Conservation (phyloP, 2,888 invertebrate genomes). For the Erebia ligea region DNA sequence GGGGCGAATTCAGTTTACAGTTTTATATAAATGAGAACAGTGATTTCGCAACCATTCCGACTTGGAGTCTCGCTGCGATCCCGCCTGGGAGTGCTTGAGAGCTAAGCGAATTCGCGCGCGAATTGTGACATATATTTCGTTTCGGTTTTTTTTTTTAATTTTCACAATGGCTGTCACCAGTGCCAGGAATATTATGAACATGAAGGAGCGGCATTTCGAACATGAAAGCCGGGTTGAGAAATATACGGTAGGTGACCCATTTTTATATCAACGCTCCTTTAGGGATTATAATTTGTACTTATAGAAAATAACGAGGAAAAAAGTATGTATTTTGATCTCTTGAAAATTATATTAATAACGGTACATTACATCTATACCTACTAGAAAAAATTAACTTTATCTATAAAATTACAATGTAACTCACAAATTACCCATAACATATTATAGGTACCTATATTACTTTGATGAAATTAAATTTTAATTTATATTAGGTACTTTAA, state of each 20-base stretch:
- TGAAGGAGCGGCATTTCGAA: conserved; percentile 73
- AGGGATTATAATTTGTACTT: neutral
- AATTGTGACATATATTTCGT: conserved; percentile 62
- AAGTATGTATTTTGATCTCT: too few relatives aligned
- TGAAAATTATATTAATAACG: too few relatives aligned
- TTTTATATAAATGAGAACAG: conserved; percentile 78
- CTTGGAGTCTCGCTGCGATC: conserved; percentile 76
- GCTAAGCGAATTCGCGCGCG: conserved; percentile 63
- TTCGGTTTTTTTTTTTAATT: conserved; percentile 47
- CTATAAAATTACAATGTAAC: too few relatives aligned
- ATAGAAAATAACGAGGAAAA: too few relatives aligned
- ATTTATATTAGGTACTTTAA: too few relatives aligned
- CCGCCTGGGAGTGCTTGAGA: conserved; percentile 68
- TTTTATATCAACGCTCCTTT: neutral
- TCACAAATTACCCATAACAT: too few relatives aligned
- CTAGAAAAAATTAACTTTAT: too few relatives aligned
- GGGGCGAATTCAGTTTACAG: conserved; percentile 62
- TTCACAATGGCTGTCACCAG: conserved; percentile 74
- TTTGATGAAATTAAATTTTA: too few relatives aligned
- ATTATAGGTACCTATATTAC: too few relatives aligned
- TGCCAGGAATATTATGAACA: conserved; percentile 70
- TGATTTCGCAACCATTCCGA: conserved; percentile 76
- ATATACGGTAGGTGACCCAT: conserved; percentile 67
- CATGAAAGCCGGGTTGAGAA: conserved; percentile 74
- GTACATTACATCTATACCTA: too few relatives aligned